phyloP scores from a whole-genome alignment of 1,140 invertebrate species.

The Pseudomyrmex concolor region DNA sequence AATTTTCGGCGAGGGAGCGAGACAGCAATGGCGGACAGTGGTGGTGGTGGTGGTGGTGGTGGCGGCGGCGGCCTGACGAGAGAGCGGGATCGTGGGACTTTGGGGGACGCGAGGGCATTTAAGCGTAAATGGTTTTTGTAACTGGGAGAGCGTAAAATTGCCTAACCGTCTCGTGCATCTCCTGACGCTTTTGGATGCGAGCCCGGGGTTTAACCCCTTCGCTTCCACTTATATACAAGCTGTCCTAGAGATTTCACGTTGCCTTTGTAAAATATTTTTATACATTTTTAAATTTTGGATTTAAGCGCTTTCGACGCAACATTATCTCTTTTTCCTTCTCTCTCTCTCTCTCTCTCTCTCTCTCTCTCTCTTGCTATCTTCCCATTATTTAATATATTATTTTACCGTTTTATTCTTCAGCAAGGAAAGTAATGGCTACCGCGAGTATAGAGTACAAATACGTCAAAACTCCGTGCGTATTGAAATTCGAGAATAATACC shows the following conservation, averaged over 20 bases:
- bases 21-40: constrained; percentile 24
- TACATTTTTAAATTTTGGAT: constrained; percentile 13
- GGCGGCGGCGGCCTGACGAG: constrained; percentile 58
- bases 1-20: constrained; percentile 63
- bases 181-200: constrained; percentile 77
- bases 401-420: not conserved
- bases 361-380: too few species aligned
- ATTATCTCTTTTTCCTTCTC: too few species aligned
- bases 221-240: constrained; percentile 32
- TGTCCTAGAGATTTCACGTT: not conserved
- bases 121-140: constrained; percentile 85
- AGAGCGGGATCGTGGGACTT: constrained; percentile 74
- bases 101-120: constrained; percentile 82
- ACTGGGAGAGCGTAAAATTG: constrained; percentile 85
- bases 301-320: not conserved
- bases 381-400: too few species aligned
- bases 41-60: constrained; percentile 38
- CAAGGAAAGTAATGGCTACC: not conserved
- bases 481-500: constrained; percentile 50
- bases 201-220: constrained; percentile 69
- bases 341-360: too few species aligned
- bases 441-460: not conserved
- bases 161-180: constrained; percentile 81
- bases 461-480: not conserved
- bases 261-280: not conserved